Evolutionary conservation across 2,888 invertebrate species (phyloP), one percentile per base, ranked within the genome.

Genomic region (Lithophane semibrunnea): DNA sequence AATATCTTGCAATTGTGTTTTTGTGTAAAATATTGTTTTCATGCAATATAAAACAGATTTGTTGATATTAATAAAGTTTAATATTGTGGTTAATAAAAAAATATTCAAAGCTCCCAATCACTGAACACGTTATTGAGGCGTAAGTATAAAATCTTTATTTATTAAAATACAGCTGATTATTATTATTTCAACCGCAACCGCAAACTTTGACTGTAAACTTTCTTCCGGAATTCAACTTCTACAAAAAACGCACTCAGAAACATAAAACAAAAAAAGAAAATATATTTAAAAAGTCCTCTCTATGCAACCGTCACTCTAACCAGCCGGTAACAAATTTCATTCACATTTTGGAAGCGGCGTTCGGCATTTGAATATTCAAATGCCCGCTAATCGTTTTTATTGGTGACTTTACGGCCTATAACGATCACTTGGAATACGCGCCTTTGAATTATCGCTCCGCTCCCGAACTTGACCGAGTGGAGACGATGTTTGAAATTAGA

Each of bases 351-450:
- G 93, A 92, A 92, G 92, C 91, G 86, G 88, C 85, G 75, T 93
- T 94, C 93, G 92, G 92, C 91, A 94, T 95, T 95, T 94, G 92
- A 95, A 95, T 95, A 95, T 95, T 94, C 92, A 94, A 94, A 94
- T 92, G 90, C 90, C 90, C 73, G 92, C 94, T 96, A 95, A 95
- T 95, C 94, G 94, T 91, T 95, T 96, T 96, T 96, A 96, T 95
- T 94, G 94, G 93, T 93, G 92, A 94, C 92, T 95, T 96, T 95
- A 96, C 94, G 92, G 94, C 93, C 94, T 92, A 91, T 95, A 95
- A 95, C 95, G 94, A 95, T 92, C 93, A 93, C 92, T 94, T 87
- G 85, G 89, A 92, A 91, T 91, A 92, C 89, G 89, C 89, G 89
- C 90, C 88, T 91, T 92, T 92, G 93, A 93, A 85, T 92, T 93